Evolutionary conservation across 1,140 invertebrate species (phyloP), one percentile per base, ranked within the genome.

Genomic region (Chrysopa pallens): DNA sequence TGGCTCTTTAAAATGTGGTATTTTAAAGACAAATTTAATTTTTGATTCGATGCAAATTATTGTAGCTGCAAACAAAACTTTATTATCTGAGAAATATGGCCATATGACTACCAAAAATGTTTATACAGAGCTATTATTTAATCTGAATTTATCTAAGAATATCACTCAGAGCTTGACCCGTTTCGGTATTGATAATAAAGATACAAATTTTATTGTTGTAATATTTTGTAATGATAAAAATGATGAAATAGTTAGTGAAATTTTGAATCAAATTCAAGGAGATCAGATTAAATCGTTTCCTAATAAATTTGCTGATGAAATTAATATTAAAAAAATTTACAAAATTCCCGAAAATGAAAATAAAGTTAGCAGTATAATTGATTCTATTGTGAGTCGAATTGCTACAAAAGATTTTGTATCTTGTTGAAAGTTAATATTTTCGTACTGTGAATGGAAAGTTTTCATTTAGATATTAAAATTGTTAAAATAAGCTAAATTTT

Each of bases 51-150:
- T 81, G 50, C 79, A 82, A 67, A 53, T 79, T 2, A 60, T 63
- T 4, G 64, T 78, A 0, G 78, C 78, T 5, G 73, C 73, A 0
- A 80, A 81, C 50, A 78, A 74, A 58, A 76, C 78, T n/a, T 61
- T 66, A 0, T 45, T 72, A 2, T 62, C 65, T 8, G 59, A 68
- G 40, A 70, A 67, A 43, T 55, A 57, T 8, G 52, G 53, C 8
- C 61, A 52, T 42, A 59, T 79, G 52, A 69, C 67, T 0, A 82
- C 79, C 4, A 72, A 67, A 50, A 71, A 61, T 29, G 50, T 80
- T 2, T 73, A 66, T 50, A 73, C 74, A 0, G 80, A 84, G 63
- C 68, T 80, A 29, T 51, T 84, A 28, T 83, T 70, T 50, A 77
- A 72, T 53, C 60, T 84, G 38, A 81, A 78, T 0, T 53, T 72